Base-by-base conservation (phyloP, 2,797 vertebrate species). In the Semotilus atromaculatus region DNA sequence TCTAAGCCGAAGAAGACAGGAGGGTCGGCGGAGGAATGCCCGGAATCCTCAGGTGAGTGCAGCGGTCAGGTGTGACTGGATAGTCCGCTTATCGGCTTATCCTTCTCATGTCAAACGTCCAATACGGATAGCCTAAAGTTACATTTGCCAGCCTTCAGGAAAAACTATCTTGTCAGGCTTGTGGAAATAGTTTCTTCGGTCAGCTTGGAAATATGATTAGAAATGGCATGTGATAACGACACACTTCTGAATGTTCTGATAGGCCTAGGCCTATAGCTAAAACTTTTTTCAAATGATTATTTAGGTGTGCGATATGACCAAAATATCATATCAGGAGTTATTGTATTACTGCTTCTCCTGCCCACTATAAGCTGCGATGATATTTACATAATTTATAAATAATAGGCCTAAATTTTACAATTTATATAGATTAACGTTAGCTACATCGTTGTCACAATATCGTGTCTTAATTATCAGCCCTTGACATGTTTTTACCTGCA, bases 11-110 rank as follows among this genome's bases (percentile, higher is more conserved):
- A 3, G 2, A 87, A 77, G 67, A 18, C 90, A 74, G 90, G 88
- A 29, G 82, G 62, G 13, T 76, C 71, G 2, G 72, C 48, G 1
- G 18, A 13, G 40, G 82, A 92, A 19, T 38, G 19, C 7, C 60
- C 86, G 2, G 89, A 87, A n/a, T 73, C 77, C n/a, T 13, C 90
- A 92, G 93, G 94, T 95, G 90, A 89, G 72, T 67, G 48, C 51
- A 67, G 45, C 51, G 83, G 31, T 51, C 81, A 82, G 55, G 70
- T 82, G 55, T 58, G 48, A 53, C 8, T 16, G 19, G 31, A 34
- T 23, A 34, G 40, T 80, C 62, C 40, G 43, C 0, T 80, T 62
- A 62, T 67, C 11, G 40, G 62, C 21, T 80, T 36, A 51, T 45
- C 19, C 38, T 80, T 45, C 19, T 36, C 62, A 2, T 5, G 40